Base-by-base conservation (phyloP, 2,797 vertebrate species). In the Dromococcyx pavoninus region DNA sequence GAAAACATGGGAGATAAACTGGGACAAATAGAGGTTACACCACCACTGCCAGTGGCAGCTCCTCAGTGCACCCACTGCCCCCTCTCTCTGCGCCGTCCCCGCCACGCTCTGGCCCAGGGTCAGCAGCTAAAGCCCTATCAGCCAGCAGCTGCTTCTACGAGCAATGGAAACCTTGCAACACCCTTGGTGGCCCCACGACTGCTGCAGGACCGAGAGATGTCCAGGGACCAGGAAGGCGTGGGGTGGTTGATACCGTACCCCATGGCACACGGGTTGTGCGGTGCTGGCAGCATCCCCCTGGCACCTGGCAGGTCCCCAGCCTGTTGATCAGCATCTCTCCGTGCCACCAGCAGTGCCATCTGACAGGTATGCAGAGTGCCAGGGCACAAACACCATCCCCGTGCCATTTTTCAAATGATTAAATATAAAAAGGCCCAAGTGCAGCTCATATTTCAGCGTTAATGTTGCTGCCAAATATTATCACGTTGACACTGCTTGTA, bases 381-480 rank as follows among this genome's bases (percentile, higher is more conserved):
- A 28, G 88, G 88, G 44, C 80, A 18, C 74, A 39, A 5, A 39
- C 1, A 6, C 57, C 30, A 7, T 23, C 46, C 75, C 78, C 3
- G 5, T 1, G 32, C 72, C 87, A 27, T 92, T 95, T 93, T 91
- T 91, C 93, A 88, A 50, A 19, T 6, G 5, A 93, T 95, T 94
- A 77, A 93, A 87, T 86, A 73, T 62, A 80, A 95, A 87, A 79
- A 61, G 89, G 16, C 82, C 64, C 72, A 21, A 37, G 93, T 22
- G 28, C 84, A 10, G 91, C 80, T 96, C 94, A 3, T 79, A 22
- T 96, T 95, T 97, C 96, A 95, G 82, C 2, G 28, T 80, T 91
- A 86, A 88, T 77, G 96, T 80, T 48, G 67, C 96, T 95, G 96
- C 97, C 97, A 97, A 94, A 86, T 39, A 89, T 79, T 69, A 93